Percentiles rank a stretch among this genome's conserved stretches.
Evolutionary conservation across 2,113 vertebrate genomes (phyloP).

Genomic region (Dicerorhinus sumatrensis): DNA sequence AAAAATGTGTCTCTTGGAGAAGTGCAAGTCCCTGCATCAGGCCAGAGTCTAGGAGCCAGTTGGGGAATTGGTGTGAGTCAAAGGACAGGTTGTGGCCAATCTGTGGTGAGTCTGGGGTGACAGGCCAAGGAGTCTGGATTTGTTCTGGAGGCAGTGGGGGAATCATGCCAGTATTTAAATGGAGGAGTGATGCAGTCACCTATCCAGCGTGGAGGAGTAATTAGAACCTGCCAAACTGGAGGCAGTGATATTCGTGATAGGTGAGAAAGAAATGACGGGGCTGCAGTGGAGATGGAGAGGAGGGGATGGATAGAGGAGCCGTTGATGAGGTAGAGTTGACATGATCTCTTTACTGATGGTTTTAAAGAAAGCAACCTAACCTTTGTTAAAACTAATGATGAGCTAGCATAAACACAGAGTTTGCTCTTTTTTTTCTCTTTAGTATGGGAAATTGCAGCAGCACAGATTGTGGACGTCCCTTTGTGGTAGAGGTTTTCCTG

Average conservation of each 20-base stretch:
- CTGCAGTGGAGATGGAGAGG: not conserved
- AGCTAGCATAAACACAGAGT: not conserved
- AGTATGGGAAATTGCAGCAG: not conserved
- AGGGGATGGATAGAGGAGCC: not conserved
- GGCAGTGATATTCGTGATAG: not conserved
- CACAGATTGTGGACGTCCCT: not conserved
- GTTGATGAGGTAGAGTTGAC: not conserved
- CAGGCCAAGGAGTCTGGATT: not conserved
- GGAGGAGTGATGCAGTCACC: not conserved
- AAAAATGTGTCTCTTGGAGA: not conserved
- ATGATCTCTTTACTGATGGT: not conserved
- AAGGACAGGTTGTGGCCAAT: not conserved
- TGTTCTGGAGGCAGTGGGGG: not conserved
- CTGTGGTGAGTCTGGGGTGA: not conserved
- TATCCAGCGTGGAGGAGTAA: not conserved
- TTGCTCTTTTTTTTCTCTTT: not conserved
- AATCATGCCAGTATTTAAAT: not conserved
- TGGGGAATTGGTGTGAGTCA: not conserved
- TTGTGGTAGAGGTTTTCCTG: not conserved
- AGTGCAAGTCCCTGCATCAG: not conserved
- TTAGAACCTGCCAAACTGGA: not conserved
- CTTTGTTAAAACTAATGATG: not conserved
- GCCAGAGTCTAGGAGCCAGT: not conserved
- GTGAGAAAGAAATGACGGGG: not conserved
- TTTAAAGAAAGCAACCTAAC: slow-evolving; percentile 10